Conservation (phyloP, 2,888 invertebrate genomes). For the Ormyrus labotus region DNA sequence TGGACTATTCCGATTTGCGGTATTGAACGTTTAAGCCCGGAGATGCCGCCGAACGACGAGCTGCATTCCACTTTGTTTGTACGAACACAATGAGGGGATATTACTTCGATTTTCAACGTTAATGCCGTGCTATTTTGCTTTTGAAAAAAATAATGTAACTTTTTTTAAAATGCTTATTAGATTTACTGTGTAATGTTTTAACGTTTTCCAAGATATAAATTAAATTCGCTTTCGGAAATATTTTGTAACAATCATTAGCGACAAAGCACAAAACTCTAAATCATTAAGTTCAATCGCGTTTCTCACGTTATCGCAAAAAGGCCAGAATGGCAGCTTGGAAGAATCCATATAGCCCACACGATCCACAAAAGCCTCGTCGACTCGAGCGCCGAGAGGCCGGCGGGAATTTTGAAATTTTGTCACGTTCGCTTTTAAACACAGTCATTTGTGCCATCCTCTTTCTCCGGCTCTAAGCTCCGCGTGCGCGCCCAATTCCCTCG, state of each 20-base stretch:
- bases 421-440: slow-evolving; percentile 76
- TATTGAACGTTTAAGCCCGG: no score
- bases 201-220: no score
- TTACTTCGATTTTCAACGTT: not conserved
- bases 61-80: no score
- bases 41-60: no score
- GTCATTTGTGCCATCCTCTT: slow-evolving; percentile 70
- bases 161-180: no score
- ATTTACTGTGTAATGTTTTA: no score
- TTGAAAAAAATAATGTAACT: not conserved
- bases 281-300: no score
- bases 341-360: not conserved
- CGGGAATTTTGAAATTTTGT: slow-evolving; percentile 73
- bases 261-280: no score
- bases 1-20: slow-evolving; percentile 16
- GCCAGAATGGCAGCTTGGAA: not conserved
- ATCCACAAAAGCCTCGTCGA: slow-evolving; percentile 15
- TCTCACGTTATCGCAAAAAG: no score
- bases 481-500: slow-evolving; percentile 56
- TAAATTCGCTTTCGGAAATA: no score
- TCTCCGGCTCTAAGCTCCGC: slow-evolving; percentile 47
- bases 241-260: no score
- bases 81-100: not conserved
- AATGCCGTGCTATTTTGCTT: not conserved
- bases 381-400: slow-evolving; percentile 29